A percentile compares a stretch with the other conserved stretches of the same genome.
These are phyloP conservation scores for Montifringilla adamsi DNA, from an alignment of 2,113 vertebrate species.

Conservation along the genomic window DNA sequence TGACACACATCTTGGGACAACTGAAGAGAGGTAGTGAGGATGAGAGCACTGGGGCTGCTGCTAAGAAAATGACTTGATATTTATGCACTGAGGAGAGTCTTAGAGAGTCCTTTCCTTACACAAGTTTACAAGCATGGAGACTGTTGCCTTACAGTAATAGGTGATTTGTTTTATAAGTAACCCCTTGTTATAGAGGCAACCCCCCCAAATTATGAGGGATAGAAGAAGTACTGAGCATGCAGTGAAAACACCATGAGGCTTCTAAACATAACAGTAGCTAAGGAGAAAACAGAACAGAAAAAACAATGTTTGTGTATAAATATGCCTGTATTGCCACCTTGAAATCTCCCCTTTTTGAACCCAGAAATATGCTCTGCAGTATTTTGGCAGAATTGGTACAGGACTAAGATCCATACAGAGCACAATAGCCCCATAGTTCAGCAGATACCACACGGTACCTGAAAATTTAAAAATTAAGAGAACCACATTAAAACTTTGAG, in stretches of 20 bases:
- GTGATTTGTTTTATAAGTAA: neutral
- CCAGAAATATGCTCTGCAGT: neutral
- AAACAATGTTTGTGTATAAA: neutral
- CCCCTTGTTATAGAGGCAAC: neutral
- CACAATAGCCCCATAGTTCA: neutral
- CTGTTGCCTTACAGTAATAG: neutral
- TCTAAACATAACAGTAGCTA: neutral
- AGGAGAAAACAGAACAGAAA: neutral
- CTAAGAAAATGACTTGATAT: neutral
- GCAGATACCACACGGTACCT: neutral
- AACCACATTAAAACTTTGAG: neutral
- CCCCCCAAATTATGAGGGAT: neutral
- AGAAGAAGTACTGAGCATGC: neutral
- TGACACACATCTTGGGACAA: neutral
- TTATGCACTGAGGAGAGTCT: neutral
- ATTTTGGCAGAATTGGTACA: neutral
- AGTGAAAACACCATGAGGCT: neutral
- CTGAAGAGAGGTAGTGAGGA: neutral
- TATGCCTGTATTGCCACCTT: neutral
- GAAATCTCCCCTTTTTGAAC: neutral
- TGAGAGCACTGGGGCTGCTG: neutral
- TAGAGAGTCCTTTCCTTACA: neutral
- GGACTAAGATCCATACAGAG: neutral
- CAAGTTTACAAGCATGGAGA: neutral
- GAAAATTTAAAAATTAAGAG: neutral